Evolutionary conservation across 2,888 invertebrate genomes (phyloP).

Genomic region (Lampropteryx suffumata): DNA sequence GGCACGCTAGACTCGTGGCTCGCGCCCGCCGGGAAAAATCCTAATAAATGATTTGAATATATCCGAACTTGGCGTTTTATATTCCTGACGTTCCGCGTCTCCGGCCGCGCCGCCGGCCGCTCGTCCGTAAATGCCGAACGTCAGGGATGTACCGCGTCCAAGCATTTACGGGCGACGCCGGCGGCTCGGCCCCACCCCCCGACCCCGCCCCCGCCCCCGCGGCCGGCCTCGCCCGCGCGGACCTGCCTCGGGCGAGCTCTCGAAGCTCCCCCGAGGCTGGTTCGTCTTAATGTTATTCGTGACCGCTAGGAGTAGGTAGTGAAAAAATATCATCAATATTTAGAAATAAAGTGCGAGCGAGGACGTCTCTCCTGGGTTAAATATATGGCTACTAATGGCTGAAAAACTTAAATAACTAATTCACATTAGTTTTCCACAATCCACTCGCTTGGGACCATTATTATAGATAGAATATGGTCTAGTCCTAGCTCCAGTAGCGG

Average conservation of each 20-base stretch:
- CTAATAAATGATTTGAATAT: constrained; percentile 71
- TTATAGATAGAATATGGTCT: no score
- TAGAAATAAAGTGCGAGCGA: no score
- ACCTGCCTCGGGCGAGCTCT: neutral
- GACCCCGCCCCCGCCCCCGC: constrained; percentile 19
- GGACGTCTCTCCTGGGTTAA: no score
- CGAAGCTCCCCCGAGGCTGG: no score
- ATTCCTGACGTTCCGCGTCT: constrained; percentile 81
- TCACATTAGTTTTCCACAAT: no score
- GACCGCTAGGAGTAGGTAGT: no score
- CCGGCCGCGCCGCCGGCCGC: constrained; percentile 77
- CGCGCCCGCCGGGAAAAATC: constrained; percentile 42
- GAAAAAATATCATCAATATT: no score
- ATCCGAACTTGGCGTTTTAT: constrained; percentile 65
- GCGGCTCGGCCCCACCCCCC: constrained; percentile 33
- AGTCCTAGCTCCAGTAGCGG: no score
- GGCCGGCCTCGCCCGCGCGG: constrained; percentile 9
- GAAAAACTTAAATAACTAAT: no score
- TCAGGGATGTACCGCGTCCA: constrained; percentile 86
- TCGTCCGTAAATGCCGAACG: constrained; percentile 83
- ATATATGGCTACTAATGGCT: no score
- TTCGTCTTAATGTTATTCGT: no score
- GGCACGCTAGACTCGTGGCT: constrained; percentile 66
- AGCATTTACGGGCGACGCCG: constrained; percentile 74
- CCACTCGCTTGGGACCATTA: no score